Conservation (phyloP, 2,797 vertebrate genomes). For the Chrosomus eos region DNA sequence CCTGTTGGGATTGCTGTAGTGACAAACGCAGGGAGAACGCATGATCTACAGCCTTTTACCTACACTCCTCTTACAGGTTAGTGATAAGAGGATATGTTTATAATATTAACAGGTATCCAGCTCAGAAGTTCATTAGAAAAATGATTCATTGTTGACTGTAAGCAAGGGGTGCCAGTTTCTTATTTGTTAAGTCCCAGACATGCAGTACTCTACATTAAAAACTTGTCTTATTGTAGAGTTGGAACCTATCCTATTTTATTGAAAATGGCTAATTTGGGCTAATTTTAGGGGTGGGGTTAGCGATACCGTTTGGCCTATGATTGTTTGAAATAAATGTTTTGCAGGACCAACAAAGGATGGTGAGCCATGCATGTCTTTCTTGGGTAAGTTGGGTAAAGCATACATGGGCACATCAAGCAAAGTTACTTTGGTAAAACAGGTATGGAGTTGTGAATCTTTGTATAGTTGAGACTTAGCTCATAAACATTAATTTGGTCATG, state of each 20-base stretch:
- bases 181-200: background rate
- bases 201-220: background rate
- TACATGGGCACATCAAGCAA: background rate
- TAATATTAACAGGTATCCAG: background rate
- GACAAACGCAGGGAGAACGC: constrained; percentile 96
- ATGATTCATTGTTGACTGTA: background rate
- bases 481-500: background rate
- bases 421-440: background rate
- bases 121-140: background rate
- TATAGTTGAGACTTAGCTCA: background rate
- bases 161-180: background rate
- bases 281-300: background rate
- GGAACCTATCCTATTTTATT: background rate
- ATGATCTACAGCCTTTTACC: constrained; percentile 93
- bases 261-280: background rate
- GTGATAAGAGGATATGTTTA: constrained; percentile 48
- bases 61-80: constrained; percentile 94
- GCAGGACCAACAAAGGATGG: background rate
- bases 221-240: background rate
- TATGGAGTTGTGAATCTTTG: background rate
- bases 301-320: background rate
- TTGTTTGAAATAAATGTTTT: background rate
- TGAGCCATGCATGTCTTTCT: background rate
- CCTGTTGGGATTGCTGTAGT: constrained; percentile 94
- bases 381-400: background rate